Conservation (phyloP, 2,888 invertebrate species). For the Tachina grossa region DNA sequence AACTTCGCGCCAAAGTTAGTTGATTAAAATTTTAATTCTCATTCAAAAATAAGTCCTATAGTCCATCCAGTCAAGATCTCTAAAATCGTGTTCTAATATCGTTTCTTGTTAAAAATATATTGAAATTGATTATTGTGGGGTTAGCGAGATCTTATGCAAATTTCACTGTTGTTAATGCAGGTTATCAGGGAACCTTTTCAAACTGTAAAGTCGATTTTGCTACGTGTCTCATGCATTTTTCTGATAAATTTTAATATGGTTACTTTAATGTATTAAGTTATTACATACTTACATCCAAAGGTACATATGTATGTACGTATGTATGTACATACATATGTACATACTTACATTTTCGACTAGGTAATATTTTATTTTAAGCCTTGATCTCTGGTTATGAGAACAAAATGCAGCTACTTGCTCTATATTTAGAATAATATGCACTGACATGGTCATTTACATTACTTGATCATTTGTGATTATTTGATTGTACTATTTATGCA, state of each 20-base stretch:
- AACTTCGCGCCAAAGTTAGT: no score
- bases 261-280: slow-evolving; percentile 11
- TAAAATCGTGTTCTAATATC: no score
- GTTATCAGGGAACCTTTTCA: no score
- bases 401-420: slow-evolving; percentile 47
- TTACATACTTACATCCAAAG: neutral
- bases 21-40: no score
- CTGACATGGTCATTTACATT: slow-evolving; percentile 49
- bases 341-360: neutral
- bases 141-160: no score
- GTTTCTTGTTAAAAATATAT: no score
- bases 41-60: no score
- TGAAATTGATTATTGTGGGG: no score
- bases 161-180: no score
- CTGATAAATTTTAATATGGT: neutral
- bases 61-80: no score
- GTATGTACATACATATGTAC: neutral
- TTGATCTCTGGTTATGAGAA: slow-evolving; percentile 57
- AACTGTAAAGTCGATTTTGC: no score
- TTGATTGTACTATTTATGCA: slow-evolving; percentile 48
- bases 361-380: slow-evolving; percentile 38
- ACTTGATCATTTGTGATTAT: slow-evolving; percentile 49
- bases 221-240: neutral
- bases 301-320: neutral
- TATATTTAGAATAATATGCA: slow-evolving; percentile 54